These are phyloP conservation scores for Epicampocera succincta DNA, from an alignment of 2,888 invertebrate species.

Conservation along the genomic window DNA sequence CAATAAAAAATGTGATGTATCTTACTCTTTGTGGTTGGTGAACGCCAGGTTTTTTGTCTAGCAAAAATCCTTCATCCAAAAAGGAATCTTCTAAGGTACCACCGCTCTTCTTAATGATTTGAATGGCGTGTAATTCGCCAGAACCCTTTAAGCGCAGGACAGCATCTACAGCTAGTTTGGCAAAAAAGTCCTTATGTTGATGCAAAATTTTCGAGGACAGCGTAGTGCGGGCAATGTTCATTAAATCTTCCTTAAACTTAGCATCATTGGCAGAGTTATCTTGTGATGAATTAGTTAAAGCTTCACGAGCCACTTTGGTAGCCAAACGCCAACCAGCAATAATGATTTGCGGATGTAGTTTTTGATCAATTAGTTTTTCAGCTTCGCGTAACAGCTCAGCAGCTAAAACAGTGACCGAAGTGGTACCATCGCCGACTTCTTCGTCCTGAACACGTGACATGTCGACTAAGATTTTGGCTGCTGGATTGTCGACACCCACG, in stretches of 20 bases:
- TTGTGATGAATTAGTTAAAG: constrained; percentile 89
- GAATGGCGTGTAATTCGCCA: constrained; percentile 96
- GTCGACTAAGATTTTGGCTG: constrained; percentile 99
- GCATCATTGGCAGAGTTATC: constrained; percentile 91
- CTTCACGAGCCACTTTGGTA: constrained; percentile 90
- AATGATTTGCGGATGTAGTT: constrained; percentile 99
- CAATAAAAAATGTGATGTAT: background rate
- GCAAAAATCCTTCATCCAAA: constrained; percentile 95
- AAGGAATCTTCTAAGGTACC: constrained; percentile 97
- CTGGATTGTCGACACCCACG: constrained; percentile 98
- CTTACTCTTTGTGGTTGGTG: constrained; percentile 92
- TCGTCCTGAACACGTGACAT: constrained; percentile 99
- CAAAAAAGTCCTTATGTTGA: constrained; percentile 98
- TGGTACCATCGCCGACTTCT: constrained; percentile 99
- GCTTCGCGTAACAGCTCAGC: constrained; percentile 97
- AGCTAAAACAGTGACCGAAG: constrained; percentile 96
- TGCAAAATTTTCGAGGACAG: constrained; percentile 98
- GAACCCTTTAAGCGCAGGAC: constrained; percentile 97
- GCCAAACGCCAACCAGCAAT: constrained; percentile 97
- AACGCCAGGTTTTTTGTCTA: constrained; percentile 98
- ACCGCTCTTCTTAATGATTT: constrained; percentile 98
- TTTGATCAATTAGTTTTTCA: constrained; percentile 94
- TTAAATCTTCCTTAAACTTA: constrained; percentile 91
- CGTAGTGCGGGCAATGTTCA: constrained; percentile 98
- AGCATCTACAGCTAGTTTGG: constrained; percentile 97